Base-by-base conservation (phyloP, 2,888 invertebrate genomes). In the Nephrocerus scutellatus region DNA sequence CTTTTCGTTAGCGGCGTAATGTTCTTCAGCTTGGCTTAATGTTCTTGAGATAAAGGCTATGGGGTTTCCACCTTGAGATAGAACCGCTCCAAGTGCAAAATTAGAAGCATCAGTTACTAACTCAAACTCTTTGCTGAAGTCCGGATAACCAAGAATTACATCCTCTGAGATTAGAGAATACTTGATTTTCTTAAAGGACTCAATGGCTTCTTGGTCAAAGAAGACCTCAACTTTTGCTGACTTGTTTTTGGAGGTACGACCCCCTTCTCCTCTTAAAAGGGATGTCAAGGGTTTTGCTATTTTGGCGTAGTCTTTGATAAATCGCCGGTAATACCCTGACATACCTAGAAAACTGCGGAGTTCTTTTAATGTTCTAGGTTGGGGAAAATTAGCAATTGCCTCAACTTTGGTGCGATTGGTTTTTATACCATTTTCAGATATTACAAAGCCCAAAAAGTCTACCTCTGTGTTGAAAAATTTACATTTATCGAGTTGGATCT, bases 31-130 rank as follows among this genome's bases (percentile, higher is more conserved):
- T 30, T 41, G 42, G 13, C 15, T 44, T n/a, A 47, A 22, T 2
- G 40, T 46, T 30, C 46, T 28, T 0, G 43, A 43, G 2, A 46
- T 23, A 12, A 46, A 46, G 2, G 30, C 36, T 15, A 44, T 41
- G 5, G 38, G 39, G 33, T 47, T 33, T 39, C 52, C 45, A 14
- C 41, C 50, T 44, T 60, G 60, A 6, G 46, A 46, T 14, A 59
- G 29, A 4, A 60, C 53, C 4, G 44, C 51, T 1, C 56, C 59
- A 3, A 58, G 30, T 2, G 56, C 58, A n/a, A 25, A 47, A 22
- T 54, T 42, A 8, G 49, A 48, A 1, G 58, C 57, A 36, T 61
- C 58, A 3, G 57, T 57, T 7, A 55, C 55, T 22, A 43, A 24
- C n/a, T 45, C 29, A 20, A 41, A 41, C 10, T 28, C 15, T 32